These are phyloP conservation scores for Stomorhina lunata DNA, from an alignment of 2,888 invertebrate species.

Conservation along the genomic window DNA sequence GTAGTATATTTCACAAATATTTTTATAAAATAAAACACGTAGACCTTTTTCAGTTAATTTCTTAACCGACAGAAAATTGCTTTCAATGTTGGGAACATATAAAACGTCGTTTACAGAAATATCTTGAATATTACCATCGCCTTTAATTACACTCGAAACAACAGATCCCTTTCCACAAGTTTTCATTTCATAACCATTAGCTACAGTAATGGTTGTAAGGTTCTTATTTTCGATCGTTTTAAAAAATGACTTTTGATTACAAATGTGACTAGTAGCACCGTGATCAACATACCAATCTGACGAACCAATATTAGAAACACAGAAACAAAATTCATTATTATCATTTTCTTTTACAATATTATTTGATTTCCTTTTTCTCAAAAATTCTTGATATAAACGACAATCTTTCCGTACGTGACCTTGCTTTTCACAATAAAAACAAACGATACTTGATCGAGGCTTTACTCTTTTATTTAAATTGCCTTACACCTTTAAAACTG, in stretches of 20 bases:
- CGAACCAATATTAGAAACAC: background rate
- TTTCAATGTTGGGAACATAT: background rate
- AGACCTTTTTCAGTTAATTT: background rate
- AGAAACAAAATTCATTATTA: background rate
- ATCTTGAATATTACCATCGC: background rate
- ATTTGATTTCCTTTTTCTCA: background rate
- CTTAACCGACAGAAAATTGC: background rate
- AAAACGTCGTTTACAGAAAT: background rate
- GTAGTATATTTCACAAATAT: background rate
- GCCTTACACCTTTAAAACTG: background rate
- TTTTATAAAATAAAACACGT: background rate
- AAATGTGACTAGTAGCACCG: slow-evolving; percentile 10
- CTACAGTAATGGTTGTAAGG: background rate
- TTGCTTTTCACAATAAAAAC: slow-evolving; percentile 17
- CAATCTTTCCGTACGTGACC: background rate
- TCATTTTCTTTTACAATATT: background rate
- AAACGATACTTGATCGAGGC: background rate
- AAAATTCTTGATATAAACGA: background rate
- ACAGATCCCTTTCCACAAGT: background rate
- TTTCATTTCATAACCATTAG: slow-evolving; percentile 14
- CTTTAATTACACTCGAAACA: background rate
- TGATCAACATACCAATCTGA: background rate
- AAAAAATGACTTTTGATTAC: background rate
- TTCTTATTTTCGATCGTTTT: background rate
- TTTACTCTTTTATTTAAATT: background rate